Base-by-base conservation (phyloP, 1,140 invertebrate genomes). In the Pectinophora gossypiella region DNA sequence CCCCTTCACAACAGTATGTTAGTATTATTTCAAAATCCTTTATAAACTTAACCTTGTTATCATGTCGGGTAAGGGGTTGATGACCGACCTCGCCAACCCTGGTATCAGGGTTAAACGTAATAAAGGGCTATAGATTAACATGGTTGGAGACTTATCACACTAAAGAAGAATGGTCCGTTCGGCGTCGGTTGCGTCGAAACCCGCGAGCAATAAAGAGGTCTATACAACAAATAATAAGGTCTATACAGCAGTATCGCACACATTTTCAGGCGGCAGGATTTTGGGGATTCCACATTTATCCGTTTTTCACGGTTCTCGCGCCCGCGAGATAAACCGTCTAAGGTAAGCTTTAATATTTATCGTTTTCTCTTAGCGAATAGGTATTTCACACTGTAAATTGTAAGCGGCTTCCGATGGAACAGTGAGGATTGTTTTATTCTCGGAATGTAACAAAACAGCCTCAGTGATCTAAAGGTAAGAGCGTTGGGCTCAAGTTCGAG, bases 271-370 rank as follows among this genome's bases (percentile, higher is more conserved):
- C 42, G 55, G 52, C 42, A 58, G 66, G 68, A 73, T 76, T 77
- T 68, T 52, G 53, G 46, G 58, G 64, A 71, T 74, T 59, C 49
- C 54, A 51, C 55, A 67, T 68, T 74, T 71, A 72, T 74, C 74
- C 74, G 69, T 72, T 76, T 74, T 75, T 70, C 68, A 70, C 64
- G 69, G 67, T 64, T 60, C 40, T 58, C 65, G 59, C 61, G 49
- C 52, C 48, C 45, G 50, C 51, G 61, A 56, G 69, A 76, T 76
- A 76, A 70, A 62, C 48, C 61, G 60, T 51, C 52, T 52, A 56
- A 64, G 56, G 72, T 70, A 68, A 76, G 67, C 72, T 72, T 68
- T 72, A 63, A 76, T 72, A 72, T 76, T 76, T 76, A 76, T 76
- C 58, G 69, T 61, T 71, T 63, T 68, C 56, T 67, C 58, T 64